Evolutionary conservation across 1,140 invertebrate genomes (phyloP).

Genomic region (Zaprionus tsacasi): DNA sequence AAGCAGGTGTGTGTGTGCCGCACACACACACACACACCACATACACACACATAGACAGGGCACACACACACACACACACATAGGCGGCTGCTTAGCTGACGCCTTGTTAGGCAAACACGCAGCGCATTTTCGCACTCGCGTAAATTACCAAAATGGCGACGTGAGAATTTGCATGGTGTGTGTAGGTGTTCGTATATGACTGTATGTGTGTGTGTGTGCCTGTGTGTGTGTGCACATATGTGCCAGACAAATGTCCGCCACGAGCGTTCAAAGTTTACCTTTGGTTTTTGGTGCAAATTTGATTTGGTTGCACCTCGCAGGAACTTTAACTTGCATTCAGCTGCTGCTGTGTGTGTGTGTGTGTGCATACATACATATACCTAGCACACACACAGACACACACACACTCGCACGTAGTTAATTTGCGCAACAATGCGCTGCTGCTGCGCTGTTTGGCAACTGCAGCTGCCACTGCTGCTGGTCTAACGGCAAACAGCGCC

Average conservation of each 20-base stretch:
- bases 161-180: constrained; percentile 65
- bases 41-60: constrained; percentile 1
- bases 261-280: constrained; percentile 75
- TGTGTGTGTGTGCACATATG: constrained; percentile 8
- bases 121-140: constrained; percentile 78
- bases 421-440: constrained; percentile 71
- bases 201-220: background rate
- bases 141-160: constrained; percentile 80
- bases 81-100: background rate
- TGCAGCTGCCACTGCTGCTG: constrained; percentile 22
- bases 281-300: constrained; percentile 81
- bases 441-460: constrained; percentile 25
- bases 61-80: constrained; percentile 2
- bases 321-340: constrained; percentile 68
- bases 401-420: constrained; percentile 43
- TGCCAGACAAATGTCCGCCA: constrained; percentile 47
- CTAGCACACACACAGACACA: background rate
- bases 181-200: background rate
- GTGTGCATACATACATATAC: constrained; percentile 12
- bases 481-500: constrained; percentile 13
- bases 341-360: constrained; percentile 26
- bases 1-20: constrained; percentile 22
- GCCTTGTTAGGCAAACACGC: constrained; percentile 62
- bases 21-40: background rate
- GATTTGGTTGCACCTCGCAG: constrained; percentile 63